These are phyloP conservation scores for Rhabdomys dilectus DNA, from an alignment of 2,113 vertebrate species.

Conservation along the genomic window DNA sequence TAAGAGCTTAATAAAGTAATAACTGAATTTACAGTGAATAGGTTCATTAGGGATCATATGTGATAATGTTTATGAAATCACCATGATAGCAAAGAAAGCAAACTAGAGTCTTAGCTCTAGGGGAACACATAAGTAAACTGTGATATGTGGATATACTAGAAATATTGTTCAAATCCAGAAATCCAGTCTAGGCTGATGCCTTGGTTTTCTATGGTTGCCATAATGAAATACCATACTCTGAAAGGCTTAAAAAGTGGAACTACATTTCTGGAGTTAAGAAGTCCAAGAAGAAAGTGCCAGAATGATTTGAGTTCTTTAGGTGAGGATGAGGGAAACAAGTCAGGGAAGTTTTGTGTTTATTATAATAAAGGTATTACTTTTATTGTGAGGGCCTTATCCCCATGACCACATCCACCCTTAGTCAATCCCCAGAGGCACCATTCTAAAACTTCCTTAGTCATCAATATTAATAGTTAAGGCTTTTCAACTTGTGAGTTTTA, in stretches of 20 bases:
- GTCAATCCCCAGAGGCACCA: neutral
- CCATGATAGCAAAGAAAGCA: constrained; percentile 24
- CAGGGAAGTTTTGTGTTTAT: neutral
- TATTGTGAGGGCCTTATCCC: neutral
- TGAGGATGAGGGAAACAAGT: neutral
- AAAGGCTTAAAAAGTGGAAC: constrained; percentile 2
- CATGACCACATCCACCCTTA: constrained; percentile 21
- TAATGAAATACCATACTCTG: constrained; percentile 3
- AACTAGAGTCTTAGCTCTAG: neutral
- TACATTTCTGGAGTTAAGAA: neutral
- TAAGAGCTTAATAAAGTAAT: constrained; percentile 29
- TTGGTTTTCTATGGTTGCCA: neutral
- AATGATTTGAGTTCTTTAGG: neutral
- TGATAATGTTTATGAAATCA: constrained; percentile 55
- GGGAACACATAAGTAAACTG: neutral
- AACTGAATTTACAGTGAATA: constrained; percentile 44
- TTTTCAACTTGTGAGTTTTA: constrained; percentile 36
- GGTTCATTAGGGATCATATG: neutral
- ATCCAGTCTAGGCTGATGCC: neutral
- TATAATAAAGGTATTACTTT: neutral
- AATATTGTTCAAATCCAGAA: neutral
- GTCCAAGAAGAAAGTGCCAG: neutral
- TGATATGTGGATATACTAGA: neutral
- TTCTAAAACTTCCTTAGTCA: neutral
- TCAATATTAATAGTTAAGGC: neutral